Conservation (phyloP, 2,888 invertebrate species). For the Acleris cristana region DNA sequence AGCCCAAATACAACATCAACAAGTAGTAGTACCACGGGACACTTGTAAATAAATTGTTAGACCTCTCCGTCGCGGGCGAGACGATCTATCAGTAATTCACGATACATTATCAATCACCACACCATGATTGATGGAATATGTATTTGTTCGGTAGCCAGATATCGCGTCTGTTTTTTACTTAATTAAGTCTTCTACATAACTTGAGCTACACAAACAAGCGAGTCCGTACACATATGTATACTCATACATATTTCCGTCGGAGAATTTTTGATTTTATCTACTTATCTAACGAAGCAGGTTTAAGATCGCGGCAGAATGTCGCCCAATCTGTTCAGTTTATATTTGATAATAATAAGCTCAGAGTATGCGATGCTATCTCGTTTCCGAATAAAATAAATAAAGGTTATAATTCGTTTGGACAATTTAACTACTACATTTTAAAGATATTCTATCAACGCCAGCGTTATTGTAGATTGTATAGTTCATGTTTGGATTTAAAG, state of each 20-base stretch:
- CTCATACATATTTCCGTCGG: conserved; percentile 24
- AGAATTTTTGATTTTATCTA: conserved; percentile 44
- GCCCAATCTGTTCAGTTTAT: conserved; percentile 51
- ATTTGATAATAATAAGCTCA: conserved; percentile 46
- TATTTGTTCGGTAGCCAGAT: conserved; percentile 78
- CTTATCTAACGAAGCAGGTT: conserved; percentile 46
- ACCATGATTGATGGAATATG: conserved; percentile 79
- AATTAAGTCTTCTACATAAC: conserved; percentile 76
- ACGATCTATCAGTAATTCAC: conserved; percentile 82
- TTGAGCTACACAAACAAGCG: conserved; percentile 40
- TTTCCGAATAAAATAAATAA: conserved; percentile 55
- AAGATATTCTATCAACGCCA: conserved; percentile 5
- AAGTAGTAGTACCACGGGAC: conserved; percentile 70
- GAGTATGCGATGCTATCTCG: conserved; percentile 51
- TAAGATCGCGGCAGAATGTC: conserved; percentile 50
- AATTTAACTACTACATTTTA: conserved; percentile 34
- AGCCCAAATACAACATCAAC: conserved; percentile 63
- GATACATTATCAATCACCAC: conserved; percentile 79
- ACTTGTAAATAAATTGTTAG: conserved; percentile 83
- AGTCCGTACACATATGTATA: conserved; percentile 8
- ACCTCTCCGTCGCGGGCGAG: conserved; percentile 73
- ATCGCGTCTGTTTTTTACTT: conserved; percentile 76
- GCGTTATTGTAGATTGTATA: neutral
- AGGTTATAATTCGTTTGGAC: conserved; percentile 43
- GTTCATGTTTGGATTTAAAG: too few relatives aligned